Evolutionary conservation across 2,113 vertebrate genomes (phyloP).

Genomic region (Psilopsiagon aurifrons): DNA sequence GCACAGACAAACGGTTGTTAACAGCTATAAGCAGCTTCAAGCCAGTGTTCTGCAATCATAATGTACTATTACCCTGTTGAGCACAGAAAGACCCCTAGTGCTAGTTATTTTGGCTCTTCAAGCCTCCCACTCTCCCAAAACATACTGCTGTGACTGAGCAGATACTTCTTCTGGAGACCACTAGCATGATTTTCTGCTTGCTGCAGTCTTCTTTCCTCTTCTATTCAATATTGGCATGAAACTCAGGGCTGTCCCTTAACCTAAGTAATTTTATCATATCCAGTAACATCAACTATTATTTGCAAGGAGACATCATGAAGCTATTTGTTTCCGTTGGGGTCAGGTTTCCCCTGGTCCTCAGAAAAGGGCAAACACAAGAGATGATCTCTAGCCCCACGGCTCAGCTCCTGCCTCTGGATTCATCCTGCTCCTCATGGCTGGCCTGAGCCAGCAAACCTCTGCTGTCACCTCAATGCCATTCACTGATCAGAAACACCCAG

Average conservation of each 20-base stretch:
- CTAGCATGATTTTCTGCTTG: neutral
- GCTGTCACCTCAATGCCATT: neutral
- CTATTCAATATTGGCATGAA: neutral
- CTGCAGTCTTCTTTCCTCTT: neutral
- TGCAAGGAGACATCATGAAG: rapidly evolving
- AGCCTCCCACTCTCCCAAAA: neutral
- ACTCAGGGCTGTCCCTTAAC: neutral
- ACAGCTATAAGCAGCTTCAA: neutral
- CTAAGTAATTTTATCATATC: neutral
- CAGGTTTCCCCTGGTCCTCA: neutral
- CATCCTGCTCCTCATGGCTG: rapidly evolving
- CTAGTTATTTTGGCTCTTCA: neutral
- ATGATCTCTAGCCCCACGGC: neutral
- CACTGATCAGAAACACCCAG: neutral
- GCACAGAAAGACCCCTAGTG: neutral
- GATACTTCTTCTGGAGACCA: neutral
- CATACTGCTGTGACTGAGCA: neutral
- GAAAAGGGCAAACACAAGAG: rapidly evolving
- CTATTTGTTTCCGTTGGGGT: neutral
- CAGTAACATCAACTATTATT: neutral
- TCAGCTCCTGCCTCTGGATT: neutral
- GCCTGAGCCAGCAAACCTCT: neutral
- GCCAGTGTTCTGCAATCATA: neutral
- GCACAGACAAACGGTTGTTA: neutral
- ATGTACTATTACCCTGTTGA: neutral